phyloP scores from a whole-genome alignment of 2,888 invertebrate species.

The Orchesella flavescens region DNA sequence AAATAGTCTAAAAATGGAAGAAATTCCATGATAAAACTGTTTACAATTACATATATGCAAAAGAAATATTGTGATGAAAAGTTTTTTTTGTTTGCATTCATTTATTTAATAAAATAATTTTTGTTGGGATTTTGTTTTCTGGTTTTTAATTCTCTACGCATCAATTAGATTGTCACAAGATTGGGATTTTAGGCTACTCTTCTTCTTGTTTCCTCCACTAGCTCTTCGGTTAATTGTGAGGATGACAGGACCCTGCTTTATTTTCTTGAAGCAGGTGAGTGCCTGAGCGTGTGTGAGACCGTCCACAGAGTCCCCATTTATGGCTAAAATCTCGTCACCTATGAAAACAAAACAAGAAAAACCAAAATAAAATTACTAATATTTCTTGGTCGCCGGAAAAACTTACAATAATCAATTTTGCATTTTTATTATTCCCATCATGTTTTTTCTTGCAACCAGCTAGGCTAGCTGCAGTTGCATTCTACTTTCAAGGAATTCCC shows the following conservation, averaged over 20 bases:
- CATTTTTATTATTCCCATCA: too few relatives aligned
- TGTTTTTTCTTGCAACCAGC: too few relatives aligned
- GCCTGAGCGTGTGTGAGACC: slow-evolving; percentile 88
- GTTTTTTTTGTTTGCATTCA: too few relatives aligned
- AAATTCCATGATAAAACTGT: too few relatives aligned
- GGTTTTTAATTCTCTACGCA: slow-evolving; percentile 1
- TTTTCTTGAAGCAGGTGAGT: slow-evolving; percentile 83
- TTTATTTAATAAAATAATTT: too few relatives aligned
- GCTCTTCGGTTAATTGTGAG: slow-evolving; percentile 82
- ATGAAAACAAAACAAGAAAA: slow-evolving; percentile 73
- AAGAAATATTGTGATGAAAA: too few relatives aligned
- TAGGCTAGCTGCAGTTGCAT: too few relatives aligned
- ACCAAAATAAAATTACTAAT: slow-evolving; percentile 5
- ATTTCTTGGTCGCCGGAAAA: too few relatives aligned
- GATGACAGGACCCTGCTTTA: slow-evolving; percentile 84
- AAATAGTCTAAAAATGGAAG: too few relatives aligned
- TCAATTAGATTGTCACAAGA: slow-evolving; percentile 72
- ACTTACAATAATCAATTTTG: background rate
- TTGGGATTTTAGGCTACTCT: slow-evolving; percentile 72
- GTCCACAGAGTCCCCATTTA: slow-evolving; percentile 86
- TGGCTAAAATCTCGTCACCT: slow-evolving; percentile 88
- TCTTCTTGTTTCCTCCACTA: slow-evolving; percentile 71
- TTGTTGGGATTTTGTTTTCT: too few relatives aligned
- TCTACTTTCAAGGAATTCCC: too few relatives aligned
- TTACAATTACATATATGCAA: too few relatives aligned